Evolutionary conservation across 1,140 invertebrate species (phyloP).

Genomic region (Oscheius sp.): DNA sequence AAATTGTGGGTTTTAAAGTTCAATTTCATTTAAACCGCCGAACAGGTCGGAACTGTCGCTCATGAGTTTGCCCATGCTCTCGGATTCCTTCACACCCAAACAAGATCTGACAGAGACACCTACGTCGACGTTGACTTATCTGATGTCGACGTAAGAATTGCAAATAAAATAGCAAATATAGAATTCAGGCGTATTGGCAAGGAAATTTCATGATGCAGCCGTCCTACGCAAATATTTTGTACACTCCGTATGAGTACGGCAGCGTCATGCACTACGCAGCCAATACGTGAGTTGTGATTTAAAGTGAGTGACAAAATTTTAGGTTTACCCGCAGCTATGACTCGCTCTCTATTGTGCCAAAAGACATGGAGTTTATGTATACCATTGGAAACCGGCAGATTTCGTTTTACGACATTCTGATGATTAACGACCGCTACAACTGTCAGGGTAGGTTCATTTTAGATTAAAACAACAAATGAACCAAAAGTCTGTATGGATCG

Average conservation of each 20-base stretch:
- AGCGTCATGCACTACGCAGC: constrained; percentile 25
- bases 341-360: neutral
- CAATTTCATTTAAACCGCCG: no score
- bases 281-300: no score
- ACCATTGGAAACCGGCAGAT: constrained; percentile 16
- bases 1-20: neutral
- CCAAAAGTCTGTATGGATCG: no score
- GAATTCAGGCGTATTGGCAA: neutral
- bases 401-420: constrained; percentile 13
- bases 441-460: constrained; percentile 21
- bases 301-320: no score
- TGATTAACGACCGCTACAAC: constrained; percentile 14
- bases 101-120: constrained; percentile 19
- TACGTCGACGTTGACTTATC: constrained; percentile 7
- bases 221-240: neutral
- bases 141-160: neutral
- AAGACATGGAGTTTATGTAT: neutral
- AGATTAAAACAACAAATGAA: no score
- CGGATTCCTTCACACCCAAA: constrained; percentile 19
- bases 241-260: constrained; percentile 11
- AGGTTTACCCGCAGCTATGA: neutral
- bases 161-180: neutral
- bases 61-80: constrained; percentile 22
- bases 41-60: no score
- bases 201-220: constrained; percentile 19